Base-by-base conservation (phyloP, 2,113 vertebrate species). In the Brachypteracias leptosomus region DNA sequence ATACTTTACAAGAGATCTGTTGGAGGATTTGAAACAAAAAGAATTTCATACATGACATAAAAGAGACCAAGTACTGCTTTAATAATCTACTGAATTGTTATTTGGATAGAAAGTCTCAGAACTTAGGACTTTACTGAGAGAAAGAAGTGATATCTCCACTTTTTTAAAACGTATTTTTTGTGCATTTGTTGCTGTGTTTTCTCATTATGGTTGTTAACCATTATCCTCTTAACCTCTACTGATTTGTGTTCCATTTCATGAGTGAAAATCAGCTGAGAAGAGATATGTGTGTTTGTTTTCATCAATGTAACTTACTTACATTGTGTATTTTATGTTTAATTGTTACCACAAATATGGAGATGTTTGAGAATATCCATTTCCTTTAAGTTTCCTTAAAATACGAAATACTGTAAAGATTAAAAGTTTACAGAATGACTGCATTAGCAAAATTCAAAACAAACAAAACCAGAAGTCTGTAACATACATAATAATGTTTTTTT, bases 151-250 rank as follows among this genome's bases (percentile, higher is more conserved):
- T 58, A 84, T 40, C 29, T 77, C 52, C 17, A 26, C 46, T 88
- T n/a, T n/a, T n/a, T n/a, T n/a, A n/a, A n/a, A n/a, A n/a, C n/a
- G n/a, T 76, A 38, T 1, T 47, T 89, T 47, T 82, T 58, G 55
- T 91, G 89, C 5, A 2, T 85, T 83, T 83, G 35, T 92, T 94
- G 90, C 85, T 76, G 73, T 95, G 83, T 83, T 73, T 85, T 84
- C 84, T 90, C 63, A 81, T 85, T 70, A 22, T 55, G 42, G 36
- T 92, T 78, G 65, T 92, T 96, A 95, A 94, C 59, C 20, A 7
- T 62, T 59, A 78, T 84, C 57, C 16, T 66, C 71, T 91, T 97
- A 97, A 97, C 90, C 49, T 88, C 46, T 96, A 88, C 95, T 96
- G 70, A 96, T 93, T 55, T 42, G 26, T 77, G 52, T 90, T 88